These are phyloP conservation scores for Pecten maximus DNA, from an alignment of 2,888 invertebrate species.

Conservation along the genomic window DNA sequence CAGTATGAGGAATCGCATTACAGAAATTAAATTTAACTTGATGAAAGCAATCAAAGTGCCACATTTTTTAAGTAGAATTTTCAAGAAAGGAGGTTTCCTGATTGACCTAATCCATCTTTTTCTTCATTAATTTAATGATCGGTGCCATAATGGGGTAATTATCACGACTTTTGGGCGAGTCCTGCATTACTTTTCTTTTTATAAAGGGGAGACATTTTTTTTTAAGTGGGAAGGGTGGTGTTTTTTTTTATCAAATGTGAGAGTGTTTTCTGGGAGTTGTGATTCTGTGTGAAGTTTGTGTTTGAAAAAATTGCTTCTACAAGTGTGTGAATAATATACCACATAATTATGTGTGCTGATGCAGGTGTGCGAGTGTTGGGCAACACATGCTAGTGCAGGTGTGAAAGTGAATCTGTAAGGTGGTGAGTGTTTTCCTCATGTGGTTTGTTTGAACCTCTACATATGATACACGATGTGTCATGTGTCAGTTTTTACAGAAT, in stretches of 20 bases:
- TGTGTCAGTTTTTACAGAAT: not conserved
- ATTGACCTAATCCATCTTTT: constrained; percentile 23
- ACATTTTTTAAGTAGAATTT: constrained; percentile 25
- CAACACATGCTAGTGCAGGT: not conserved
- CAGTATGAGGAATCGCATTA: not conserved
- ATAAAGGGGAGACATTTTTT: not conserved
- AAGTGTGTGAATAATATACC: not conserved
- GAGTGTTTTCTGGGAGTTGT: not conserved
- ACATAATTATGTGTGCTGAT: not conserved
- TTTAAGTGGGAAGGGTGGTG: not conserved
- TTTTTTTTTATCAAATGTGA: not conserved
- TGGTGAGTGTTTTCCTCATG: not conserved
- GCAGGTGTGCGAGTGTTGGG: not conserved
- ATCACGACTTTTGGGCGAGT: not conserved
- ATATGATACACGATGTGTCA: not conserved
- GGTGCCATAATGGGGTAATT: constrained; percentile 21
- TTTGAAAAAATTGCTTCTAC: not conserved
- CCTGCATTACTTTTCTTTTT: not conserved
- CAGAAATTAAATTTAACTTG: constrained; percentile 28
- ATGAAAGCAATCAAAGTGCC: constrained; percentile 15
- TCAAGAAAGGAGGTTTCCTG: not conserved
- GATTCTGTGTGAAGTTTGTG: not conserved
- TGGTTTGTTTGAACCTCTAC: not conserved
- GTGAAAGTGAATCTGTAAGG: not conserved
- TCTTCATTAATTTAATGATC: not conserved